Percentiles rank a stretch among this genome's conserved stretches.
Evolutionary conservation across 2,797 vertebrate genomes (phyloP).

Genomic region (Poliocrania exsul): DNA sequence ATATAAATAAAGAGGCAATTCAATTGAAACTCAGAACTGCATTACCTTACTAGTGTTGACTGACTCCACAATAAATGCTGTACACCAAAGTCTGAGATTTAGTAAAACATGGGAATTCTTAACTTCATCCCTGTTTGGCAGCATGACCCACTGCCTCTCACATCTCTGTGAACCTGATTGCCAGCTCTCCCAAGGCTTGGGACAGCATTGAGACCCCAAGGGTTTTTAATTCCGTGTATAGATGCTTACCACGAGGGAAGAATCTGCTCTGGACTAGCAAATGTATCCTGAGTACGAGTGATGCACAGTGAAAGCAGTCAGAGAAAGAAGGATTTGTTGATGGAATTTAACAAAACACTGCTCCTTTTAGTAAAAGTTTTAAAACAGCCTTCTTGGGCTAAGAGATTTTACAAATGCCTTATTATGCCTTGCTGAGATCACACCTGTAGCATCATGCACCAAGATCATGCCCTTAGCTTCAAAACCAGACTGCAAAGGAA

Average conservation of each 20-base stretch:
- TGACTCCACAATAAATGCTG: not conserved
- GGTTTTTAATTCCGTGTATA: not conserved
- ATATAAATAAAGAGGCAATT: not conserved
- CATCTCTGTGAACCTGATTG: not conserved
- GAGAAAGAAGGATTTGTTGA: not conserved
- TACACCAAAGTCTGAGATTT: not conserved
- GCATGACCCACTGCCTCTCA: not conserved
- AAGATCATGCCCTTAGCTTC: not conserved
- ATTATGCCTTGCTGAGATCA: not conserved
- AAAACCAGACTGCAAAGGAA: not conserved
- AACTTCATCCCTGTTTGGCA: not conserved
- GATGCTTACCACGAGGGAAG: not conserved
- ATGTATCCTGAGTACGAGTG: not conserved
- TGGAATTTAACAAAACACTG: not conserved
- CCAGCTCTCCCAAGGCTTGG: accelerated
- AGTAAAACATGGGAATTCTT: not conserved
- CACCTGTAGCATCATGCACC: not conserved
- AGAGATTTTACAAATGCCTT: not conserved
- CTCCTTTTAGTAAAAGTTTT: not conserved
- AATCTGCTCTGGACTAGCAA: not conserved
- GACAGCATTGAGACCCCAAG: accelerated
- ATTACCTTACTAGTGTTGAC: not conserved
- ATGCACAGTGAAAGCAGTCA: not conserved
- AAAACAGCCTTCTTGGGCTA: not conserved
- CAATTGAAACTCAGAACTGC: not conserved